Base-by-base conservation (phyloP, 2,888 invertebrate genomes). In the Euplagia quadripunctaria region DNA sequence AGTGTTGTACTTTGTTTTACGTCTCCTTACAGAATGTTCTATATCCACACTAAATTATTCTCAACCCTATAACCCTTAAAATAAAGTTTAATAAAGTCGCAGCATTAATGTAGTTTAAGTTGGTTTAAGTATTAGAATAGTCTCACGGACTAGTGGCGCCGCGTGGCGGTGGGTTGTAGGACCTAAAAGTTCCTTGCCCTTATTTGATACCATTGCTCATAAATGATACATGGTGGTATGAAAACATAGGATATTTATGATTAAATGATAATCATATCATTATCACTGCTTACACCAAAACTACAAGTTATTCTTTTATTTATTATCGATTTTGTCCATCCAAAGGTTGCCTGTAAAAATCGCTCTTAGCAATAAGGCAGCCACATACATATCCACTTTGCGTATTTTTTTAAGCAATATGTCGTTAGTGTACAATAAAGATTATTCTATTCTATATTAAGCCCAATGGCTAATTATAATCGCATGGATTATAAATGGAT, bases 61-160 rank as follows among this genome's bases (percentile, higher is more conserved):
- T 85, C 70, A 80, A 79, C 89, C 84, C 82, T 91, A 89, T 64
- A 2, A 0, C 72, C 20, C 78, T 31, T 76, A 9, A 31, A 41
- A 86, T 88, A 91, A 79, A 79, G 86, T 70, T 73, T 75, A 82
- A 31, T 75, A 61, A 75, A 72, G 72, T 63, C 65, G 79, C 79
- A 81, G 46, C 67, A 76, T 61, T 78, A 80, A 79, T 68, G 82
- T 86, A 83, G 83, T 78, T 74, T 16, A 77, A 79, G 80, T 79
- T 86, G 83, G 84, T 78, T 74, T n/a, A 77, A 79, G 81, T 79
- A 86, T 85, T 85, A 83, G 85, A 90, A 91, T 90, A 82, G 87
- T 93, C 90, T 90, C 93, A 93, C 92, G 90, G 87, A 86, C 85
- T 83, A 79, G 88, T 88, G 89, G 89, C 90, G 88, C 89, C 87